Percentiles rank a stretch among this genome's conserved stretches.
These are phyloP conservation scores for Sesamia inferens DNA, from an alignment of 2,888 invertebrate species.

Conservation along the genomic window DNA sequence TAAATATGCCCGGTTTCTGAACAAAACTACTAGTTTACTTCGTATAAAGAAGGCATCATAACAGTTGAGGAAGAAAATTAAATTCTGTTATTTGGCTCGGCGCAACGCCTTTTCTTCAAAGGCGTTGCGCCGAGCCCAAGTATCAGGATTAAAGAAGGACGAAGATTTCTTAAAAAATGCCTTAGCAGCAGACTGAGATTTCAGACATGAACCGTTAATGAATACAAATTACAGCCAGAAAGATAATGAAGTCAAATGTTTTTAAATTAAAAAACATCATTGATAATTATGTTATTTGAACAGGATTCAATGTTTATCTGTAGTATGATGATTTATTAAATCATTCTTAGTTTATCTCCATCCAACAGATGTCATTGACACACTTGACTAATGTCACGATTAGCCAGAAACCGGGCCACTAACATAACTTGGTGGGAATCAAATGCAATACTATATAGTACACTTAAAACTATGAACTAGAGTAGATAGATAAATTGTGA, in stretches of 20 bases:
- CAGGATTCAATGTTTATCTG: constrained; percentile 39
- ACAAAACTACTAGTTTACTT: not conserved
- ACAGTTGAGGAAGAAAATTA: not conserved
- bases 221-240: not conserved
- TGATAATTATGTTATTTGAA: constrained; percentile 1
- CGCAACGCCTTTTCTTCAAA: not conserved
- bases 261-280: constrained; percentile 3
- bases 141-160: fast-evolving
- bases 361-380: constrained; percentile 37
- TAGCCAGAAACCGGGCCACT: constrained; percentile 50
- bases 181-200: not conserved
- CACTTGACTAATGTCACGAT: constrained; percentile 23
- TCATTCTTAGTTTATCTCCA: constrained; percentile 34
- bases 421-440: constrained; percentile 62
- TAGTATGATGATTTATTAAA: constrained; percentile 13
- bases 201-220: too few relatives aligned
- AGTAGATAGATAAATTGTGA: constrained; percentile 62
- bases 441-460: constrained; percentile 43
- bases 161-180: not conserved
- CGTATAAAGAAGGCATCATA: not conserved
- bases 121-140: not conserved
- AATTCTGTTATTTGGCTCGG: too few relatives aligned
- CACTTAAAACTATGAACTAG: constrained; percentile 56
- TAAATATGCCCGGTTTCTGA: constrained; percentile 32
- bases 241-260: not conserved